A percentile compares a stretch with the other conserved stretches of the same genome.
Conservation (phyloP, 1,140 invertebrate genomes). For the Ericerus pela region DNA sequence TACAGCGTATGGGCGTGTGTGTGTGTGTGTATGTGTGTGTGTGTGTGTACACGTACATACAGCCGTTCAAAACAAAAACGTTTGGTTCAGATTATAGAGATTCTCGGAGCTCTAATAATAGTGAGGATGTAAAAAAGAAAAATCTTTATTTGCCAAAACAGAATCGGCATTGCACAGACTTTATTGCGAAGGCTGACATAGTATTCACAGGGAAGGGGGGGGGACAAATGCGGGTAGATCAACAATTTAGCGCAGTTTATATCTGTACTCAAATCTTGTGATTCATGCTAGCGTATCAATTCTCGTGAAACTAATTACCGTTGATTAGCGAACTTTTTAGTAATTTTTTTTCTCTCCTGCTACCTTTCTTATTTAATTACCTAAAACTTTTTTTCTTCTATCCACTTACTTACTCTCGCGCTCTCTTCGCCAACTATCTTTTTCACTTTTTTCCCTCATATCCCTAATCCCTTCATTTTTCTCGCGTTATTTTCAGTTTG, state of each 20-base stretch:
- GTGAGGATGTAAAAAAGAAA: constrained; percentile 7
- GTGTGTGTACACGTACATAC: too few relatives aligned
- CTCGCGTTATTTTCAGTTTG: too few relatives aligned
- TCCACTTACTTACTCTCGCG: not conserved
- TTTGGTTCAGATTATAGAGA: too few relatives aligned
- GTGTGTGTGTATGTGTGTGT: too few relatives aligned
- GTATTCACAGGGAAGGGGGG: not conserved
- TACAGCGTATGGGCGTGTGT: too few relatives aligned
- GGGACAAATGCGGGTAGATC: constrained; percentile 3
- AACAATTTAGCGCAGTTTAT: constrained; percentile 11
- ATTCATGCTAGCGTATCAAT: not conserved
- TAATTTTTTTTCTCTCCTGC: too few relatives aligned
- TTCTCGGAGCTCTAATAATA: constrained; percentile 12
- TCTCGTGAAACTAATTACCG: too few relatives aligned
- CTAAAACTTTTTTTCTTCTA: not conserved
- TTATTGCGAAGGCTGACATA: constrained; percentile 12
- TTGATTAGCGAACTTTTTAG: too few relatives aligned
- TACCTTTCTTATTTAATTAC: too few relatives aligned
- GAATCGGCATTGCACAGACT: constrained; percentile 7
- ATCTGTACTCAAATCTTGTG: not conserved
- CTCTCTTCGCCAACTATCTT: not conserved
- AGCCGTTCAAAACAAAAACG: too few relatives aligned
- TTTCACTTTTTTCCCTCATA: not conserved
- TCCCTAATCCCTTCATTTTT: too few relatives aligned
- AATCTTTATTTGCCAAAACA: constrained; percentile 9